Conservation (phyloP, 30 jellyfish, hydroid and myxozoan genomes). For the Aurelia coerulea region DNA sequence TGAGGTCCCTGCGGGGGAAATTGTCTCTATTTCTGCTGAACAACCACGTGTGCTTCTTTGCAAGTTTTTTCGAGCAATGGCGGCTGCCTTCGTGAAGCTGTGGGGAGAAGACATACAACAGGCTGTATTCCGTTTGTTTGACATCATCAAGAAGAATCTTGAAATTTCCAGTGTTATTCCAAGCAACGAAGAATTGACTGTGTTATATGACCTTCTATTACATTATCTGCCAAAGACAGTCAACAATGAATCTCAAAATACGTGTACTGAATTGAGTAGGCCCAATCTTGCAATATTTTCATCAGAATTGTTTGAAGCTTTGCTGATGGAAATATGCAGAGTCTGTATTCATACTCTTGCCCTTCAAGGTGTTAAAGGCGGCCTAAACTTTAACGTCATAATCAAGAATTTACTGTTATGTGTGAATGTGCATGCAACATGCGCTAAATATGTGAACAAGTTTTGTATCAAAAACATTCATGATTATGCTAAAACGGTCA, state of each 20-base stretch:
- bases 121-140: not conserved
- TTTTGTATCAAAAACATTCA: not conserved
- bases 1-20: constrained; percentile 22
- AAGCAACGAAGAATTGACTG: constrained; percentile 8
- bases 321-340: not conserved
- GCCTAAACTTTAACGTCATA: not conserved
- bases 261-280: no score
- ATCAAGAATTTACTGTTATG: not conserved
- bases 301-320: not conserved
- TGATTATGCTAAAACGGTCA: not conserved
- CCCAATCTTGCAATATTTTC: not conserved
- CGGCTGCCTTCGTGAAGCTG: constrained; percentile 3
- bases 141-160: constrained; percentile 3
- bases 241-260: no score
- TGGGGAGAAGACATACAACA: not conserved
- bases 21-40: constrained; percentile 9
- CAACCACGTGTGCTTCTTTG: not conserved
- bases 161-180: not conserved
- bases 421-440: not conserved
- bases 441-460: not conserved
- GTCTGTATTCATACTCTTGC: not conserved
- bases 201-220: not conserved
- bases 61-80: not conserved
- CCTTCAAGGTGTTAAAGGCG: not conserved
- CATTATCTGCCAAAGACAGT: not conserved